A percentile compares a stretch with the other conserved stretches of the same genome.
Evolutionary conservation across 2,113 vertebrate species (phyloP).

Genomic region (Tinamus guttatus): DNA sequence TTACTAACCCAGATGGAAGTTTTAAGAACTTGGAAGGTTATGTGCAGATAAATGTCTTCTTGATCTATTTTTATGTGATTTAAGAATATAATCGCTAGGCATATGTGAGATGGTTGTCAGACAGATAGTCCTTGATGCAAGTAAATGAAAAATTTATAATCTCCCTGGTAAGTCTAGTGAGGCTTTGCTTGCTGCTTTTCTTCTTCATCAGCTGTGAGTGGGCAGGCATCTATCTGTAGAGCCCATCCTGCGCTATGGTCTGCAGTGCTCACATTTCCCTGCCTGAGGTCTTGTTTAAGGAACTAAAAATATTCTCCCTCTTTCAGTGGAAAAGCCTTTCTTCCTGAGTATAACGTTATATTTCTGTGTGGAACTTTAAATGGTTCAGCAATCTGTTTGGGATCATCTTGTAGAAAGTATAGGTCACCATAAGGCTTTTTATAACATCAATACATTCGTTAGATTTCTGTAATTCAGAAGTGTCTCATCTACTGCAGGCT

Average conservation of each 20-base stretch:
- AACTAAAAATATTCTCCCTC: neutral
- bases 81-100: neutral
- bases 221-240: neutral
- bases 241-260: neutral
- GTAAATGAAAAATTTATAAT: neutral
- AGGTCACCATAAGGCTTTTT: neutral
- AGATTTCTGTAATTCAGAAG: neutral
- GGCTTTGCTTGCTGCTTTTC: neutral
- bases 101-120: neutral
- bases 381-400: neutral
- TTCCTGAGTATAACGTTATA: neutral
- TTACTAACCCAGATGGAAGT: neutral
- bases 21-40: neutral
- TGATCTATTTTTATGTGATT: neutral
- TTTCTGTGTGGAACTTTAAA: neutral
- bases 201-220: neutral
- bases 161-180: neutral
- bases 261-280: rapidly evolving
- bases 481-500: neutral
- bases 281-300: neutral
- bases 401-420: neutral
- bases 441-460: neutral
- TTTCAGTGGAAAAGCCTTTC: neutral
- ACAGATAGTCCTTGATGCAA: neutral
- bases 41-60: neutral